Conservation (phyloP, 1,140 invertebrate genomes). For the Fopius arisanus region DNA sequence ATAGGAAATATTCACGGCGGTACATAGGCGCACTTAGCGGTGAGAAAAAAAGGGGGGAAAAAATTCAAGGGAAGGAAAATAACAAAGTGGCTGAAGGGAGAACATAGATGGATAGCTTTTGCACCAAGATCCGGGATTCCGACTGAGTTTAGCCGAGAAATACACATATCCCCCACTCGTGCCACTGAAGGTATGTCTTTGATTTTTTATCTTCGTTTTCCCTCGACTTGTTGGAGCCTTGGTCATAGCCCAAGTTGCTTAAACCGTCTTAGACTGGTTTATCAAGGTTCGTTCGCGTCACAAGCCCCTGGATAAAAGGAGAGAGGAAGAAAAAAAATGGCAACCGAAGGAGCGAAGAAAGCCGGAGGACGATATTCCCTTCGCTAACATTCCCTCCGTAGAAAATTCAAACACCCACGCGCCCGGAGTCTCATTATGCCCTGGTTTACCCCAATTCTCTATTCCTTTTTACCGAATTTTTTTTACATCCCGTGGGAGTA, state of each 20-base stretch:
- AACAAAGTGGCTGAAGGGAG: background rate
- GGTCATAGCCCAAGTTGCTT: slow-evolving; percentile 21
- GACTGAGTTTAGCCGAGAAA: background rate
- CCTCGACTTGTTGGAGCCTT: slow-evolving; percentile 16
- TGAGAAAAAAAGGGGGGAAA: background rate
- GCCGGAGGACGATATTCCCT: background rate
- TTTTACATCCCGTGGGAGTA: too few relatives aligned
- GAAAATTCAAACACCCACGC: background rate
- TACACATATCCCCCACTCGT: background rate
- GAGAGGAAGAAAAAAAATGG: background rate
- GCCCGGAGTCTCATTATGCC: background rate
- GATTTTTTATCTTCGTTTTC: slow-evolving; percentile 14
- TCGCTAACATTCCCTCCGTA: background rate
- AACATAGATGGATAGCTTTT: slow-evolving; percentile 10
- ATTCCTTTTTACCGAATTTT: background rate
- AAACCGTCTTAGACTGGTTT: slow-evolving; percentile 35
- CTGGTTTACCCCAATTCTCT: background rate
- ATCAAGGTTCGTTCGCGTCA: slow-evolving; percentile 31
- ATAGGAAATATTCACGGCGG: background rate
- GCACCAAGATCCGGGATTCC: slow-evolving; percentile 11
- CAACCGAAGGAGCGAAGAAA: background rate
- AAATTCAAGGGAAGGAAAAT: background rate
- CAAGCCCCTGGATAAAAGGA: background rate
- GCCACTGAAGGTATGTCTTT: background rate
- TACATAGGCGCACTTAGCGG: background rate